phyloP scores from a whole-genome alignment of 2,888 invertebrate genomes.

The Dynastes maya region DNA sequence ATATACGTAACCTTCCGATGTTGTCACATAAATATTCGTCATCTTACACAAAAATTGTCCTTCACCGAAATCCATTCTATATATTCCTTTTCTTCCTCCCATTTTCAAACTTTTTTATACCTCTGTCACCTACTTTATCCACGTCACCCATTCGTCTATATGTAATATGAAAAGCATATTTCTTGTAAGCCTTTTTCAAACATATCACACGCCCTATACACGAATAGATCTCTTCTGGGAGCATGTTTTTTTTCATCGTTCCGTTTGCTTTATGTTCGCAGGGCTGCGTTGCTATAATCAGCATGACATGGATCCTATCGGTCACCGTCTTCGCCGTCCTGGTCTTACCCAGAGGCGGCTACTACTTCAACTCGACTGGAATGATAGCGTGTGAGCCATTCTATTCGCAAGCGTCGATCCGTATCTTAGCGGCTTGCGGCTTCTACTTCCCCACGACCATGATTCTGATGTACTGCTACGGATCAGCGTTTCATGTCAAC shows the following conservation, averaged over 20 bases:
- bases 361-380: constrained; percentile 90
- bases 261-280: constrained; percentile 69
- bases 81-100: too few relatives aligned
- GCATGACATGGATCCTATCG: constrained; percentile 88
- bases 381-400: constrained; percentile 92
- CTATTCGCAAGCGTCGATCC: constrained; percentile 80
- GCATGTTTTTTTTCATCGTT: not conserved
- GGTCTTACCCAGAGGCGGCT: constrained; percentile 88
- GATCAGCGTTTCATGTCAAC: constrained; percentile 91
- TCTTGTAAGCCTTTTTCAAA: too few relatives aligned
- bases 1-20: too few relatives aligned
- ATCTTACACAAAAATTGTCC: too few relatives aligned
- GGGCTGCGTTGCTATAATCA: constrained; percentile 90
- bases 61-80: too few relatives aligned
- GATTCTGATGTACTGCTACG: constrained; percentile 94
- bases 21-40: too few relatives aligned
- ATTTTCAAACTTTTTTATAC: too few relatives aligned
- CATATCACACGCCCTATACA: too few relatives aligned
- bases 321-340: constrained; percentile 87
- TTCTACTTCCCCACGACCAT: constrained; percentile 94
- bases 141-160: too few relatives aligned
- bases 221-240: too few relatives aligned
- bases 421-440: constrained; percentile 88
- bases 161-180: too few relatives aligned
- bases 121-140: too few relatives aligned